Evolutionary conservation across 1,140 invertebrate genomes (phyloP), one percentile per base, ranked within the genome.

Genomic region (Lepidurus apus): DNA sequence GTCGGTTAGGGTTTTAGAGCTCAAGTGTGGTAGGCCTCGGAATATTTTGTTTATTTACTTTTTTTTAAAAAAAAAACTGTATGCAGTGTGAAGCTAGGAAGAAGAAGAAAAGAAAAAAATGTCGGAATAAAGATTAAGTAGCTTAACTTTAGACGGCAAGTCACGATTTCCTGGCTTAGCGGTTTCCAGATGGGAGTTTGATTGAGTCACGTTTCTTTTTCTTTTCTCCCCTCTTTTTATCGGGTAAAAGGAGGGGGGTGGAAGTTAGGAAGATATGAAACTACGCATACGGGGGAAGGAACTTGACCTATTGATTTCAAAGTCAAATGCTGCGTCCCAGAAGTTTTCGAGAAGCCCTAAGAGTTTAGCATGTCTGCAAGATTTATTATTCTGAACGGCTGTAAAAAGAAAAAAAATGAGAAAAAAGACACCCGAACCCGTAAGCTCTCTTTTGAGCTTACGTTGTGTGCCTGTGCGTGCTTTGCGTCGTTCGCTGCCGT

Each of bases 181-280:
- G 53, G 53, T 65, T 65, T 65, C 53, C 53, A 65, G 53, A 65
- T 65, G 53, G 53, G n/a, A 65, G 21, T 65, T 65, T 65, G 53
- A 65, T 65, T 65, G 53, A 65, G 53, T 65, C 53, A 65, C 17
- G 53, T 3, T 65, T 13, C 53, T 17, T 65, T 65, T 65, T 65
- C 21, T 65, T 17, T 21, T 47, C 53, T 65, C 13, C 53, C 53
- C 17, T 21, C 13, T 17, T 17, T 17, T 11, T 17, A 10, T 2
- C 45, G 45, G 17, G 45, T 47, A 11, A 34, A 34, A 34, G 1
- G 45, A 47, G 45, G 10, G 45, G 45, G 53, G 21, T 1, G 53
- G 53, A 21, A 65, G 53, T 21, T 17, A 65, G 7, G 53, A 21
- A 7, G 53, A 65, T 65, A 65, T 1, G 53, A 21, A 65, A 65